phyloP scores from a whole-genome alignment of 2,797 vertebrate species.

The Ptychadena robeensis region DNA sequence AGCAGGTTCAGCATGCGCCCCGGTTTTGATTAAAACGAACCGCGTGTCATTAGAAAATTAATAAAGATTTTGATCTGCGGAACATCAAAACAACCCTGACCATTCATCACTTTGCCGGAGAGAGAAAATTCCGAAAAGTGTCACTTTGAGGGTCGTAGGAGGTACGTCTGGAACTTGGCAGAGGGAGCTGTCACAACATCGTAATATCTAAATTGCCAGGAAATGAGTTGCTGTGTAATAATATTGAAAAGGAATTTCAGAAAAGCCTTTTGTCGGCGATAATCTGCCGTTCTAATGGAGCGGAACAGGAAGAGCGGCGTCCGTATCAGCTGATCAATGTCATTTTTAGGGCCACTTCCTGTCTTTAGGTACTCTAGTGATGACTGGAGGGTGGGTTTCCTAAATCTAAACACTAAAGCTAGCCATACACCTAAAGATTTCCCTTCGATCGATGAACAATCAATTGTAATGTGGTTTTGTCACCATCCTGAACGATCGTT shows the following conservation, averaged over 20 bases:
- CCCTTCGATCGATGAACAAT: too few relatives aligned
- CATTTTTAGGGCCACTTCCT: too few relatives aligned
- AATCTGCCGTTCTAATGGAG: background rate
- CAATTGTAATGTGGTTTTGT: too few relatives aligned
- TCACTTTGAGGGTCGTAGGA: constrained; percentile 37
- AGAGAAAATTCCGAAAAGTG: background rate
- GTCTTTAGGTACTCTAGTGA: too few relatives aligned
- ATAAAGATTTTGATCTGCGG: constrained; percentile 62
- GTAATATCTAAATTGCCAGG: constrained; percentile 19
- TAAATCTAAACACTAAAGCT: too few relatives aligned
- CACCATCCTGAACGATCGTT: too few relatives aligned
- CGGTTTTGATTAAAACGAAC: constrained; percentile 71
- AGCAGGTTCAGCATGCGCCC: constrained; percentile 70
- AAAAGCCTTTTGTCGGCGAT: background rate
- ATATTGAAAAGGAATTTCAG: background rate
- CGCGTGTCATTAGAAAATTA: constrained; percentile 65
- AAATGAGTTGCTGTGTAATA: background rate
- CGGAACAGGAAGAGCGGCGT: background rate
- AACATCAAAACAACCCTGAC: constrained; percentile 59
- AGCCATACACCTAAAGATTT: too few relatives aligned
- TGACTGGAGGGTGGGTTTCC: too few relatives aligned
- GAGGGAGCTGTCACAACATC: constrained; percentile 40
- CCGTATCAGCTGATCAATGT: background rate
- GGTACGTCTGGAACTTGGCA: constrained; percentile 10
- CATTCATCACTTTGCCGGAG: background rate